Evolutionary conservation across 2,113 vertebrate species (phyloP), one percentile per base, ranked within the genome.

Genomic region (Nothoprocta perdicaria): DNA sequence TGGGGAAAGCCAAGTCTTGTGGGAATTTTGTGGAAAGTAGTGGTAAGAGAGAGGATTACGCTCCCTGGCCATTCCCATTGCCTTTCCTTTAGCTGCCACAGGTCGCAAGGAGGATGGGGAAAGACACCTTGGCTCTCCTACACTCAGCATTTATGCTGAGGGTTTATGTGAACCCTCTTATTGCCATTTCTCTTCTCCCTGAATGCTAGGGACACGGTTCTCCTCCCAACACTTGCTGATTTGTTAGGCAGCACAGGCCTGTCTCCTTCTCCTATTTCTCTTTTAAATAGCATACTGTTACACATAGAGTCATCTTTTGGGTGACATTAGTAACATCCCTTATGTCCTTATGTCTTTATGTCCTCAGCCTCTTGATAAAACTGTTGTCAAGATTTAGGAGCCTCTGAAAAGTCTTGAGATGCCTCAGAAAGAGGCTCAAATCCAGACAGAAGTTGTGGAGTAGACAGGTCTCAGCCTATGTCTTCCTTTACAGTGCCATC

Each of bases 221-320:
- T 86, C 17, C 29, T 80, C 19, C 33, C 63, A 77, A 66, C 1
- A 1, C 1, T 0, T 5, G 33, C 11, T 71, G 3, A 16, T 63
- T 24, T 6, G 7, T 12, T 23, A 84, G 33, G 9, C 18, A 68
- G 14, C 2, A 9, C 55, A 79, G 31, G 40, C 35, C 21, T 0
- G 0, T 4, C 33, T 87, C 31, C 18, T 84, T 18, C 11, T 81
- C 24, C 22, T 14, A 73, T 78, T 55, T 10, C 12, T 71, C 23
- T 55, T 71, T 74, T 57, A 38, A 77, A 45, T 10, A 21, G 9
- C 4, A 52, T 12, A 18, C 3, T 52, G 11, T 33, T 86, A 12
- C 18, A 33, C 17, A 43, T 1, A 4, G 14, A 45, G 12, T 21
- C 26, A 66, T 9, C 8, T 81, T 67, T 43, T 67, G 27, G 1